Percentiles rank a stretch among this genome's conserved stretches.
These are phyloP conservation scores for Baryphthengus martii DNA, from an alignment of 2,113 vertebrate species.

Conservation along the genomic window DNA sequence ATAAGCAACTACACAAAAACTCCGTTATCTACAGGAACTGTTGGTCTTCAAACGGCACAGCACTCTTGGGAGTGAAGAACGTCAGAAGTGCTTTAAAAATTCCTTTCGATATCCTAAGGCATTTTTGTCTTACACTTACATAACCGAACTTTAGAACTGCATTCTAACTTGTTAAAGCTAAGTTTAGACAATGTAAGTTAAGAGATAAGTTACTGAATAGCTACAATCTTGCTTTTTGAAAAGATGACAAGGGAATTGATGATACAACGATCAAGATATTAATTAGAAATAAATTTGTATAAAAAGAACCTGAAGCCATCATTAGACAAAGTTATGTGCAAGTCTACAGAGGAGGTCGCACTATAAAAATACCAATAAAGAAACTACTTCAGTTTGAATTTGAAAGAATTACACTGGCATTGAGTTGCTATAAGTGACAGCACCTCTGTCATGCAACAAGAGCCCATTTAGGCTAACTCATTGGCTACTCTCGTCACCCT, in stretches of 20 bases:
- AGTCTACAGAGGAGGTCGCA: background rate
- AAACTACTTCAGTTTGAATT: background rate
- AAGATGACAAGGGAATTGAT: background rate
- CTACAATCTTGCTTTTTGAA: background rate
- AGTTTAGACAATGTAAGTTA: background rate
- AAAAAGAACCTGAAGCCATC: background rate
- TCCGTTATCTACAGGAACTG: accelerated
- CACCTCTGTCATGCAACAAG: background rate
- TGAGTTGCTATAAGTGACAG: background rate
- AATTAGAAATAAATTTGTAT: background rate
- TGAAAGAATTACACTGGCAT: background rate
- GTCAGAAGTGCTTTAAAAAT: background rate
- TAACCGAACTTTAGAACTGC: background rate
- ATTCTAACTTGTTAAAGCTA: background rate
- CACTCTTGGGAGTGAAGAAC: background rate
- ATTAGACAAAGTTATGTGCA: background rate
- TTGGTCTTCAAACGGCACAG: background rate
- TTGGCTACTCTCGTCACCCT: background rate
- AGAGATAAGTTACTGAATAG: background rate
- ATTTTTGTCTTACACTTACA: background rate
- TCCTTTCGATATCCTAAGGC: background rate
- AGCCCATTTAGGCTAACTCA: background rate
- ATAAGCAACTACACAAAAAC: background rate
- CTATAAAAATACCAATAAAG: background rate
- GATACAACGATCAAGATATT: background rate